Evolutionary conservation across 2,113 vertebrate genomes (phyloP).

Genomic region (Equus quagga): DNA sequence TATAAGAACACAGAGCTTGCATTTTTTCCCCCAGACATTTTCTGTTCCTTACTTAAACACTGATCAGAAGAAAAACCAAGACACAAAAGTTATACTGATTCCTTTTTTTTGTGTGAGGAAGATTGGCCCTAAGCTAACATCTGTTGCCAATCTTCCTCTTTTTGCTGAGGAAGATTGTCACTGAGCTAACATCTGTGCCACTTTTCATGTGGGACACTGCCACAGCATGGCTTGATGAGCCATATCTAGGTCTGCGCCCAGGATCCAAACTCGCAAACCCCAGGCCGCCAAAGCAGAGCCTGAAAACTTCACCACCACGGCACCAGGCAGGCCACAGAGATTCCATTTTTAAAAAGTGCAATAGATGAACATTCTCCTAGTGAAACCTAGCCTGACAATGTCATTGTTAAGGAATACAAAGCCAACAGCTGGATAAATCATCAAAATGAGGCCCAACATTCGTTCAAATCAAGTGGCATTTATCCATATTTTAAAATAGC

Average conservation of each 20-base stretch:
- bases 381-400: background rate
- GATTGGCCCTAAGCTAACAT: too few species aligned
- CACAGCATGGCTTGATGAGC: too few species aligned
- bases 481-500: conserved; percentile 51
- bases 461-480: conserved; percentile 34
- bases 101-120: background rate
- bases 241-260: too few species aligned
- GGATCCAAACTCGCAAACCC: too few species aligned
- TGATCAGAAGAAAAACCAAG: background rate
- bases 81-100: background rate
- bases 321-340: too few species aligned
- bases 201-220: too few species aligned
- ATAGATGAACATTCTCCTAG: background rate
- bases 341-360: too few species aligned
- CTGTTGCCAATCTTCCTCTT: too few species aligned
- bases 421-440: conserved; percentile 21
- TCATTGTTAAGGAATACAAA: conserved; percentile 30
- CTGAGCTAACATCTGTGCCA: too few species aligned
- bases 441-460: background rate
- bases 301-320: too few species aligned
- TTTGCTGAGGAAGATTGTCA: too few species aligned
- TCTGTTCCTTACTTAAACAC: conserved; percentile 31
- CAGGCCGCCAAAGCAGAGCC: too few species aligned
- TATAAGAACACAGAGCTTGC: background rate
- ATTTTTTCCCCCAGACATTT: background rate